Evolutionary conservation across 2,888 invertebrate genomes (phyloP).

Genomic region (Hirtodrosophila histrioides): DNA sequence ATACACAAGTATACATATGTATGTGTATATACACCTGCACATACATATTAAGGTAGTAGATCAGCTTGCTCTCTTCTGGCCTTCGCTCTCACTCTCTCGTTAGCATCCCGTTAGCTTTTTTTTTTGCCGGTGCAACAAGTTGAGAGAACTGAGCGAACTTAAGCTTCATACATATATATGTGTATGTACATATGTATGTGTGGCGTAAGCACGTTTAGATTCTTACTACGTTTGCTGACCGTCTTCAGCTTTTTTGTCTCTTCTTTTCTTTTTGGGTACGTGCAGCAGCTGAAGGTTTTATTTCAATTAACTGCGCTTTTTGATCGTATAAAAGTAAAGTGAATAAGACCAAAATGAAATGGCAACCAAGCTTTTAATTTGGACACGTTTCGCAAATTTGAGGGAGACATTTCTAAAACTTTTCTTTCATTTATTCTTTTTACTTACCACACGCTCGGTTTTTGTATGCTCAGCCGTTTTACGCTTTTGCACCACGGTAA

Average conservation of each 20-base stretch:
- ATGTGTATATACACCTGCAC: conserved; percentile 8
- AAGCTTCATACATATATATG: not conserved
- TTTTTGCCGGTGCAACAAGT: conserved; percentile 69
- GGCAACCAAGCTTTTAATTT: conserved; percentile 22
- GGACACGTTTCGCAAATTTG: conserved; percentile 33
- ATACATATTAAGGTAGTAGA: conserved; percentile 28
- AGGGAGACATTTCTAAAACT: conserved; percentile 13
- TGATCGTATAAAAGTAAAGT: conserved; percentile 27
- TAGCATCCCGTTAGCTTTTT: conserved; percentile 53
- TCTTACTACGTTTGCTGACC: conserved; percentile 25
- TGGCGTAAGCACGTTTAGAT: conserved; percentile 30
- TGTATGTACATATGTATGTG: conserved; percentile 8
- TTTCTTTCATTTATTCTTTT: not conserved
- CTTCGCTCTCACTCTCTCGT: conserved; percentile 11
- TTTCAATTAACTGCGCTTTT: conserved; percentile 59
- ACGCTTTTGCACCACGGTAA: conserved; percentile 96
- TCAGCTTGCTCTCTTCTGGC: conserved; percentile 26
- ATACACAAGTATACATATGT: conserved; percentile 11
- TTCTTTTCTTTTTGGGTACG: conserved; percentile 36
- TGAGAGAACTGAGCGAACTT: conserved; percentile 35
- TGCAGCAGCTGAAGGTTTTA: conserved; percentile 47
- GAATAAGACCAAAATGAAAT: conserved; percentile 10
- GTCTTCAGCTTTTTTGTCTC: conserved; percentile 9
- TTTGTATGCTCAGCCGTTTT: conserved; percentile 98
- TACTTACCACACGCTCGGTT: conserved; percentile 93